Evolutionary conservation across 2,888 invertebrate species (phyloP), one percentile per base, ranked within the genome.

Genomic region (Yponomeuta cagnagella): DNA sequence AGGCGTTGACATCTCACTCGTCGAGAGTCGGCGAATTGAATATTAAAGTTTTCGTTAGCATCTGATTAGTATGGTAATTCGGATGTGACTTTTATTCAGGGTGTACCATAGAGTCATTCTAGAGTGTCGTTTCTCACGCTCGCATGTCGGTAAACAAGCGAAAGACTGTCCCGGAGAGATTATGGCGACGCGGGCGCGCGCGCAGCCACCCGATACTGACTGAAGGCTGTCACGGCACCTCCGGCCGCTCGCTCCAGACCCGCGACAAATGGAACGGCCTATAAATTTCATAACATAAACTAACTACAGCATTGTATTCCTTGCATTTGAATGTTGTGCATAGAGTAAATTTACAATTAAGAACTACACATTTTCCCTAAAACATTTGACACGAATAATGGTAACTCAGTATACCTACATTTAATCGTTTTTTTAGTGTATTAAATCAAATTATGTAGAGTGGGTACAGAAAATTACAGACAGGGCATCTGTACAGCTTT

Each of bases 181-280:
- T 63, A 33, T 30, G 5, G 15, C 72, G 74, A 89, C 82, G 82
- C 91, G 92, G 91, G 91, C 91, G 92, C 86, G 76, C 90, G 90
- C 90, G 90, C 87, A 74, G 82, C 82, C 82, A 72, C 80, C 88
- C 82, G 83, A 82, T 85, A 81, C 83, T 87, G 82, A 92, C 91
- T 92, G 89, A 86, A 89, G 87, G 84, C 86, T 89, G 86, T 84
- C 85, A 85, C 79, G 82, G 84, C 85, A 80, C 85, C 83, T 88
- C 87, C 84, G 1, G 37, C 37, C 37, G 37, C 23, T 12, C 63
- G 63, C 33, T 30, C 82, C 79, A 77, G 75, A 43, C 30, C 48
- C 15, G 65, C 12, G 48, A 80, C 76, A 79, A 81, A 83, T 83
- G 83, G 82, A 83, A 82, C 82, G 85, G 79, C 75, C 70, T 70